Evolutionary conservation across 2,797 vertebrate genomes (phyloP), one percentile per base, ranked within the genome.

Genomic region (Benthosema pterotum): DNA sequence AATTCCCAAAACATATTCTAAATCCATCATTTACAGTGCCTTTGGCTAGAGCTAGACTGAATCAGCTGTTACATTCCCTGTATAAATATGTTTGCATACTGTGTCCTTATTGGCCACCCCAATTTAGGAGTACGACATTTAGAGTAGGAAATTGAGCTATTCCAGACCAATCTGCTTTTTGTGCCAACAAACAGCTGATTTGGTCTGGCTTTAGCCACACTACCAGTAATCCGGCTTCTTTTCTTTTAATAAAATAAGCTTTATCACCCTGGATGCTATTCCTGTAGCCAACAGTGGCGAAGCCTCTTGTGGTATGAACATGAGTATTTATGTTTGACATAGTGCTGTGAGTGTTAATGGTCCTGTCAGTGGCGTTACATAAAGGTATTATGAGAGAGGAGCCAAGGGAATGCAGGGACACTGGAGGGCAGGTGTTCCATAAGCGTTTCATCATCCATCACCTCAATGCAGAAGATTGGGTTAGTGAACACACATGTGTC

Each of bases 381-480:
- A 77, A 82, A 54, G 50, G 38, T 50, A 47, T 38, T 38, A 38
- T 70, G 42, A 46, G 32, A 15, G 16, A 55, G 32, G 18, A 73
- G 60, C 49, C 32, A 22, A 38, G 47, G 6, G 38, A 52, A 25
- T 19, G 48, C 14, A 57, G 53, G 75, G 57, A 74, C 73, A 71
- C 69, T 67, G 60, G 56, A 45, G 71, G 78, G n/a, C 48, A 45
- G 14, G 8, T 18, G 49, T 54, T 57, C 52, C 47, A 46, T 69
- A 28, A 59, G 57, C 42, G 55, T 68, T 59, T 65, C 52, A 76
- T 63, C 56, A 52, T 64, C 50, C 14, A 48, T 63, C 52, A 57
- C 61, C 73, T 72, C 55, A 65, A 1, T 11, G 56, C 17, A 69
- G 19, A 76, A 60, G 67, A 49, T 58, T 45, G 42, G 42, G 16